A percentile compares a stretch with the other conserved stretches of the same genome.
Conservation (phyloP, 2,888 invertebrate species). For the Polyommatus icarus region DNA sequence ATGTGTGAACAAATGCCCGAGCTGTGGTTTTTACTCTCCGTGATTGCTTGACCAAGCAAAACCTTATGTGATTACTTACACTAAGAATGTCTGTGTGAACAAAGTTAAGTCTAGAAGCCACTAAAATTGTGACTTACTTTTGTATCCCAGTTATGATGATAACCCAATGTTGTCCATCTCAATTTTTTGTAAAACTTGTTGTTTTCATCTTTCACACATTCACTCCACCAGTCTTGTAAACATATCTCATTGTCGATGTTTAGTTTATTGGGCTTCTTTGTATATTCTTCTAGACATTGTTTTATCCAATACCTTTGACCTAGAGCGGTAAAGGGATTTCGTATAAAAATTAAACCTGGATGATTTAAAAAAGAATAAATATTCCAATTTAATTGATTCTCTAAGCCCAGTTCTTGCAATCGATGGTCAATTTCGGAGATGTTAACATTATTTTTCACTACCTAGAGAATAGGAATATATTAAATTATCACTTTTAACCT, state of each 20-base stretch:
- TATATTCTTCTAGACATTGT: slow-evolving; percentile 88
- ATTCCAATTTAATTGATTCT: slow-evolving; percentile 78
- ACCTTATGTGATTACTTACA: too few relatives aligned
- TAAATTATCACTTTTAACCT: neutral
- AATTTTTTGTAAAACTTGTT: slow-evolving; percentile 75
- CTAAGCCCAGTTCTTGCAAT: slow-evolving; percentile 55
- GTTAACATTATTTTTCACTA: slow-evolving; percentile 19
- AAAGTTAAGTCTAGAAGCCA: neutral
- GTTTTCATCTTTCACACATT: slow-evolving; percentile 68
- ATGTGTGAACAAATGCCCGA: too few relatives aligned
- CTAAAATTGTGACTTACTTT: slow-evolving; percentile 82
- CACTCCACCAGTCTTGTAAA: slow-evolving; percentile 83
- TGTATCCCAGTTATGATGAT: slow-evolving; percentile 98
- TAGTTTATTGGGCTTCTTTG: slow-evolving; percentile 85
- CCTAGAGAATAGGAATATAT: neutral
- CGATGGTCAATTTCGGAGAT: slow-evolving; percentile 44
- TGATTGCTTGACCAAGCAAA: too few relatives aligned
- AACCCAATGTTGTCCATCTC: slow-evolving; percentile 97
- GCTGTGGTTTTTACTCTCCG: too few relatives aligned
- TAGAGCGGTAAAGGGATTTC: slow-evolving; percentile 88
- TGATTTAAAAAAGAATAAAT: slow-evolving; percentile 80
- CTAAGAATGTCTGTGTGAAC: too few relatives aligned
- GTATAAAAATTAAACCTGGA: slow-evolving; percentile 89
- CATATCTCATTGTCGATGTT: slow-evolving; percentile 82
- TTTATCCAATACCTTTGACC: slow-evolving; percentile 93